Conservation (phyloP, 2,113 vertebrate genomes). For the Anthoscopus minutus region DNA sequence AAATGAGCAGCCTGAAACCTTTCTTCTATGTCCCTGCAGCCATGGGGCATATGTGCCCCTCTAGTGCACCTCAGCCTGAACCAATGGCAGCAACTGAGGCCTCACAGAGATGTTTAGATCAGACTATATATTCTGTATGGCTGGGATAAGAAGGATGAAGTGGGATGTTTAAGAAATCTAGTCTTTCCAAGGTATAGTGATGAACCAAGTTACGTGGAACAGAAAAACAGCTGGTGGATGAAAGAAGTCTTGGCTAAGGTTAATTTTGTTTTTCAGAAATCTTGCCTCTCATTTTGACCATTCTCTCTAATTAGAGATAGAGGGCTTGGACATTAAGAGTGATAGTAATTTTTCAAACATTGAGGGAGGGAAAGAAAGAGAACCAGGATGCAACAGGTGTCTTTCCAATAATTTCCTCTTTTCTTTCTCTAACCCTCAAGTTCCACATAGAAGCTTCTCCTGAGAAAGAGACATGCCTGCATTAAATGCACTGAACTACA, state of each 20-base stretch:
- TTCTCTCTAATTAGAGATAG: background rate
- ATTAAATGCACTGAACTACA: background rate
- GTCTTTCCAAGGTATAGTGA: background rate
- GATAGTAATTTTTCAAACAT: background rate
- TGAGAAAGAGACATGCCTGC: fast-evolving
- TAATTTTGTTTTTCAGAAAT: background rate
- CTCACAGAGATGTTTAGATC: background rate
- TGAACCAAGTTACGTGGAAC: background rate
- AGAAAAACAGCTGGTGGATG: background rate
- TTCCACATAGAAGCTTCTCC: background rate
- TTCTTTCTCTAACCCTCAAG: background rate
- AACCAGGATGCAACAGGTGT: background rate
- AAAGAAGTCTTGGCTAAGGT: background rate
- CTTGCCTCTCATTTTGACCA: background rate
- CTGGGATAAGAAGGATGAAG: background rate
- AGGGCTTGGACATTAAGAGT: background rate
- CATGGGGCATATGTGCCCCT: background rate
- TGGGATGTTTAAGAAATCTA: background rate
- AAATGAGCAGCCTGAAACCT: background rate
- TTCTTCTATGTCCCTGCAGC: background rate
- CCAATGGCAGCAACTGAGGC: fast-evolving
- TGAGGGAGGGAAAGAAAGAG: background rate
- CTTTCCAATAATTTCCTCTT: background rate
- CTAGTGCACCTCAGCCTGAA: background rate
- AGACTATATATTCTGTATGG: fast-evolving